phyloP scores from a whole-genome alignment of 2,888 invertebrate genomes.

The Patella ulyssiponensis region DNA sequence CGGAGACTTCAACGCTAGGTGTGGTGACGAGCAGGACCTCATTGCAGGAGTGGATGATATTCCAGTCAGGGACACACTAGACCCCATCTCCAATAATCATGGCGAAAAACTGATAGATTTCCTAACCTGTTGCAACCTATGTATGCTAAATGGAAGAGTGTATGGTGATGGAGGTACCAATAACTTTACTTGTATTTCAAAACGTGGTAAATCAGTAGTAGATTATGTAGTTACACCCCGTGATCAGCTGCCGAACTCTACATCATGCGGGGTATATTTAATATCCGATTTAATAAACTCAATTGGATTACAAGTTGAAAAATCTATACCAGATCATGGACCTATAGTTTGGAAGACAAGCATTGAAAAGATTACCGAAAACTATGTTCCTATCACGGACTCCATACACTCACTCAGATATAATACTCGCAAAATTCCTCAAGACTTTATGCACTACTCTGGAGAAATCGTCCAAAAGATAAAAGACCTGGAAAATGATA shows the following conservation, averaged over 20 bases:
- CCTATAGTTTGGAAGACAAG: neutral
- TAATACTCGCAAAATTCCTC: neutral
- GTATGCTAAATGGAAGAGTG: slow-evolving; percentile 4
- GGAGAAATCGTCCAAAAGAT: too few species aligned
- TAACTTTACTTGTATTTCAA: neutral
- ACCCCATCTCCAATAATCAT: neutral
- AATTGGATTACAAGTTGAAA: neutral
- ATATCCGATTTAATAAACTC: neutral
- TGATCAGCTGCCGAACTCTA: neutral
- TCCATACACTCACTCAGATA: neutral
- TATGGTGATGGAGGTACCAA: neutral
- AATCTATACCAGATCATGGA: neutral
- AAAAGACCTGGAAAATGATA: too few species aligned
- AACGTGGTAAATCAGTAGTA: neutral
- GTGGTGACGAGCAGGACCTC: neutral
- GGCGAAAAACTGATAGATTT: slow-evolving; percentile 5
- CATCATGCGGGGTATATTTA: neutral
- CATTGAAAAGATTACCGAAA: neutral
- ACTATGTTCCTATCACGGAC: neutral
- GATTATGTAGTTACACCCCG: too few species aligned
- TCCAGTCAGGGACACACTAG: neutral
- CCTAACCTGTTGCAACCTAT: neutral
- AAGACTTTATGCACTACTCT: neutral
- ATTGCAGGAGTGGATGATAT: neutral
- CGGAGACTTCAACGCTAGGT: neutral